These are phyloP conservation scores for Micrastur ruficollis DNA, from an alignment of 2,797 vertebrate species.

Conservation along the genomic window DNA sequence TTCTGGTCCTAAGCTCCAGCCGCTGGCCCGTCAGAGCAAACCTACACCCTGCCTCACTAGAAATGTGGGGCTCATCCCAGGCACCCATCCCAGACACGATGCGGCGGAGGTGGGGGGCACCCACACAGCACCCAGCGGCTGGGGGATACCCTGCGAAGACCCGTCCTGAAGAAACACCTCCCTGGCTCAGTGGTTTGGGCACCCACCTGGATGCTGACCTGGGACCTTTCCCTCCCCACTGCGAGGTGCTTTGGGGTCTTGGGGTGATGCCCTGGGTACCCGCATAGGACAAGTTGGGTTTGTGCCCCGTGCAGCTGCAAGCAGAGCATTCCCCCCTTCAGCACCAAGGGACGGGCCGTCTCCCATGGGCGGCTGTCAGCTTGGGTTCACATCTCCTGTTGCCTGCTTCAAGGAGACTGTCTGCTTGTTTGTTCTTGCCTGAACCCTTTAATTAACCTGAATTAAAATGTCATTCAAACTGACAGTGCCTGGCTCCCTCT, in stretches of 20 bases:
- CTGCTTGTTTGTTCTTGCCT: constrained; percentile 34
- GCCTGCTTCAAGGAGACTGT: not conserved
- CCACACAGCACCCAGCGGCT: not conserved
- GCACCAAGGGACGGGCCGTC: fast-evolving
- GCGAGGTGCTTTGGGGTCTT: not conserved
- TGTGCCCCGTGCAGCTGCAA: not conserved
- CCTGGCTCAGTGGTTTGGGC: not conserved
- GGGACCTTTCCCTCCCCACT: not conserved
- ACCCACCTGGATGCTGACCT: not conserved
- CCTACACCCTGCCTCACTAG: not conserved
- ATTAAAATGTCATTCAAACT: not conserved
- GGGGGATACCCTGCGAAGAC: fast-evolving
- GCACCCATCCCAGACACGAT: not conserved
- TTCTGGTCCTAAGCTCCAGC: not conserved
- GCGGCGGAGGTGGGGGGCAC: not conserved
- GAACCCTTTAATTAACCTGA: constrained; percentile 21
- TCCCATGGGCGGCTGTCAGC: not conserved
- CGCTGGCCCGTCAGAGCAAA: not conserved
- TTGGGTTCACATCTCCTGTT: not conserved
- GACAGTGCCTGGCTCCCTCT: constrained; percentile 1
- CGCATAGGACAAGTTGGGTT: fast-evolving
- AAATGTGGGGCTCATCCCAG: not conserved
- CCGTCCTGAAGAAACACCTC: not conserved
- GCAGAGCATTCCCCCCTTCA: not conserved
- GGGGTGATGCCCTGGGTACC: not conserved